Evolutionary conservation across 92 coral and sea anemone species (phyloP).

Genomic region (Hydrozoanthus gracilis): DNA sequence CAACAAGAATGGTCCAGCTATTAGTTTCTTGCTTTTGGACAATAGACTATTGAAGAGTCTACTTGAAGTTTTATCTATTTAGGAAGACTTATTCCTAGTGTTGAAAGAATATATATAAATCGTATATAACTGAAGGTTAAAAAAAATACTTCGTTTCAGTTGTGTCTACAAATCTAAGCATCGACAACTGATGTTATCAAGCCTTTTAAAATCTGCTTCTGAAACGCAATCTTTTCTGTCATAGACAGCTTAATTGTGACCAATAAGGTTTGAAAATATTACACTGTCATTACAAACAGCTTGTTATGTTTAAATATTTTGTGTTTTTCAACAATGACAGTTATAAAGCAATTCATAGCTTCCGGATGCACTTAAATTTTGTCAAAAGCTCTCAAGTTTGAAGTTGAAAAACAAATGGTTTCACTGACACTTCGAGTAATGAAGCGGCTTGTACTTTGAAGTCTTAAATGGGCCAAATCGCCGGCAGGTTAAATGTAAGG

Average conservation of each 20-base stretch:
- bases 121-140: too few species aligned
- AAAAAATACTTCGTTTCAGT: too few species aligned
- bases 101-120: too few species aligned
- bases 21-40: too few species aligned
- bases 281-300: neutral
- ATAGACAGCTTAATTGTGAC: neutral
- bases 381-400: neutral
- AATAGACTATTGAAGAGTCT: too few species aligned
- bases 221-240: too few species aligned
- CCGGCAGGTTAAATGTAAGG: neutral
- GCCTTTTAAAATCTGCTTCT: too few species aligned
- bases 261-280: neutral
- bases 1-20: too few species aligned
- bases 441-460: neutral
- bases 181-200: too few species aligned
- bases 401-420: neutral
- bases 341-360: neutral
- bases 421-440: neutral
- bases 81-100: too few species aligned
- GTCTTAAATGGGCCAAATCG: neutral
- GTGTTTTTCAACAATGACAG: neutral
- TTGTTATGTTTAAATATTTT: neutral
- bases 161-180: too few species aligned
- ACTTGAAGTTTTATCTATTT: too few species aligned
- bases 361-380: conserved; percentile 21